A percentile compares a stretch with the other conserved stretches of the same genome.
phyloP scores from a whole-genome alignment of 2,888 invertebrate genomes.

The Amblyjoppa proteus region DNA sequence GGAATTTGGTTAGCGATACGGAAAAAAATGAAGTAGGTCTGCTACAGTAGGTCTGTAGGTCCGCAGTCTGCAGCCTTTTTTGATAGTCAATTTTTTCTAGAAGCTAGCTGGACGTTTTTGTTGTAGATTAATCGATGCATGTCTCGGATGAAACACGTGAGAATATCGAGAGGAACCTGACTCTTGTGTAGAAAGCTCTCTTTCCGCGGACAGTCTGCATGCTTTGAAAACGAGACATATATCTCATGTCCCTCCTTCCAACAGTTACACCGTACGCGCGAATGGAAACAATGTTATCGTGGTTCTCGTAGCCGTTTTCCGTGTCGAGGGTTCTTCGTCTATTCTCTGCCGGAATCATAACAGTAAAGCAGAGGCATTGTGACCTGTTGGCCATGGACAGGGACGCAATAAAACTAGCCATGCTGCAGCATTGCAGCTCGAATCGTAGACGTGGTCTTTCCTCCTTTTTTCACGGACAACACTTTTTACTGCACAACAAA shows the following conservation, averaged over 20 bases:
- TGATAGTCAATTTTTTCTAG: not conserved
- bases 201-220: not conserved
- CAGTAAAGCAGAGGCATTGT: slow-evolving; percentile 61
- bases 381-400: slow-evolving; percentile 20
- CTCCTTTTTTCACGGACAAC: slow-evolving; percentile 31
- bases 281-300: slow-evolving; percentile 66
- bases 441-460: slow-evolving; percentile 28
- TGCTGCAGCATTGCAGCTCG: not conserved
- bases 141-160: not conserved
- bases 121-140: not conserved
- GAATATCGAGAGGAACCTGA: slow-evolving; percentile 7
- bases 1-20: not conserved
- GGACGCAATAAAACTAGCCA: slow-evolving; percentile 33
- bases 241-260: not conserved
- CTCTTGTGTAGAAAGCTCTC: slow-evolving; percentile 4
- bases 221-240: slow-evolving; percentile 39
- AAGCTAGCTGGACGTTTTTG: not conserved
- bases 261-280: slow-evolving; percentile 3
- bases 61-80: not conserved
- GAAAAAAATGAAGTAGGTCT: not conserved
- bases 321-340: slow-evolving; percentile 51
- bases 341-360: slow-evolving; percentile 49
- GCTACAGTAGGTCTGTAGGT: not conserved
- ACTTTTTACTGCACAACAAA: not conserved
- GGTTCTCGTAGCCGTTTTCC: slow-evolving; percentile 40